A percentile compares a stretch with the other conserved stretches of the same genome.
These are phyloP conservation scores for Chunga burmeisteri DNA, from an alignment of 2,113 vertebrate species.

Conservation along the genomic window DNA sequence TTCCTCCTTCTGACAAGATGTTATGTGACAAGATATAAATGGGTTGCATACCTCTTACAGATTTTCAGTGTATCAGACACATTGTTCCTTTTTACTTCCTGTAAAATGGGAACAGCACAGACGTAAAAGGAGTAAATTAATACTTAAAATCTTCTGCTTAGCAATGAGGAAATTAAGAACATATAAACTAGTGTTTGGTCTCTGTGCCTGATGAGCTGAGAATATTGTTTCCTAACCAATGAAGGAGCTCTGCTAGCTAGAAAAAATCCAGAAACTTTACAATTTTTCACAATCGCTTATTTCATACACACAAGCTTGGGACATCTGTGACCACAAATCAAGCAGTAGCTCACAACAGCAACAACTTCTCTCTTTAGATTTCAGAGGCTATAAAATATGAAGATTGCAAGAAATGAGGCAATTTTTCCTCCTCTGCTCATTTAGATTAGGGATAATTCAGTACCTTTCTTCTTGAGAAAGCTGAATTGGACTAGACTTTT, in stretches of 20 bases:
- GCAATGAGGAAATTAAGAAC: neutral
- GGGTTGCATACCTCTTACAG: neutral
- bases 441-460: neutral
- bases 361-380: neutral
- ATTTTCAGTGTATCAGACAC: neutral
- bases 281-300: neutral
- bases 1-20: neutral
- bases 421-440: neutral
- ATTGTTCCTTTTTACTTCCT: neutral
- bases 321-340: neutral
- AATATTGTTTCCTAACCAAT: neutral
- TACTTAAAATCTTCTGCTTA: neutral
- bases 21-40: neutral
- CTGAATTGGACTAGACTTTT: neutral
- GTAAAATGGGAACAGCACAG: neutral
- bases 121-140: neutral
- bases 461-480: neutral
- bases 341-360: neutral
- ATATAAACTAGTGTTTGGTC: neutral
- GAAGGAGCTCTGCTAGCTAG: neutral
- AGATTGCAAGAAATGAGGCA: neutral
- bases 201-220: neutral
- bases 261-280: neutral
- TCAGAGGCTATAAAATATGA: neutral
- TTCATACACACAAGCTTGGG: neutral